Percentiles rank a stretch among this genome's conserved stretches.
These are phyloP conservation scores for Acanthochromis polyacanthus DNA, from an alignment of 2,113 vertebrate genomes.

Conservation along the genomic window DNA sequence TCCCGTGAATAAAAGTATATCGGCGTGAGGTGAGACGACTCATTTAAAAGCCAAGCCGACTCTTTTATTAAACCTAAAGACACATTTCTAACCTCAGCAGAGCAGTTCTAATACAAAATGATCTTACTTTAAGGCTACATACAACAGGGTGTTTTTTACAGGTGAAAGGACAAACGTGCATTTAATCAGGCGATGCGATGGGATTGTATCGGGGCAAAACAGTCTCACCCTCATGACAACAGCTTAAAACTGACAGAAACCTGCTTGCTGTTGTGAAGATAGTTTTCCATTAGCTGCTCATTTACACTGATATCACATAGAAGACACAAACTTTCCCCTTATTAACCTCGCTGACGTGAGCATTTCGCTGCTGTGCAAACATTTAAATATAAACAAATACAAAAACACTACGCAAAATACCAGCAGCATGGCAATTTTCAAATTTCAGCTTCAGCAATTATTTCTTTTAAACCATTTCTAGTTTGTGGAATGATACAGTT, in stretches of 20 bases:
- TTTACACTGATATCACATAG: background rate
- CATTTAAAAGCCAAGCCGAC: background rate
- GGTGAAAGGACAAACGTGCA: background rate
- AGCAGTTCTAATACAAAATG: background rate
- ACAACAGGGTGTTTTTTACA: background rate
- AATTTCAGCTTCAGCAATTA: background rate
- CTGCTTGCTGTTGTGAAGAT: background rate
- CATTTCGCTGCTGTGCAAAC: no score
- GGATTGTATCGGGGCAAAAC: slow-evolving; percentile 4
- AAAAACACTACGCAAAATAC: background rate
- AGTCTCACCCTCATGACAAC: background rate
- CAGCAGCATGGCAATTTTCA: background rate
- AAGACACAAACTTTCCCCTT: background rate
- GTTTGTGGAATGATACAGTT: background rate
- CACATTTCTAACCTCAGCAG: background rate
- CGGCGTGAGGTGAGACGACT: background rate
- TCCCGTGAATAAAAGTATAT: slow-evolving; percentile 1
- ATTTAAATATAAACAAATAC: background rate
- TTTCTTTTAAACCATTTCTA: slow-evolving; percentile 1
- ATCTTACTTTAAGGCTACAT: no score
- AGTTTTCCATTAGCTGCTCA: background rate
- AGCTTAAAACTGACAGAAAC: background rate
- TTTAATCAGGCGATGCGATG: background rate
- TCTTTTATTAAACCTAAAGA: no score
- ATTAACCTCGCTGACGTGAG: background rate